Evolutionary conservation across 1,140 invertebrate species (phyloP), one percentile per base, ranked within the genome.

Genomic region (Dinothrombium tinctorium): DNA sequence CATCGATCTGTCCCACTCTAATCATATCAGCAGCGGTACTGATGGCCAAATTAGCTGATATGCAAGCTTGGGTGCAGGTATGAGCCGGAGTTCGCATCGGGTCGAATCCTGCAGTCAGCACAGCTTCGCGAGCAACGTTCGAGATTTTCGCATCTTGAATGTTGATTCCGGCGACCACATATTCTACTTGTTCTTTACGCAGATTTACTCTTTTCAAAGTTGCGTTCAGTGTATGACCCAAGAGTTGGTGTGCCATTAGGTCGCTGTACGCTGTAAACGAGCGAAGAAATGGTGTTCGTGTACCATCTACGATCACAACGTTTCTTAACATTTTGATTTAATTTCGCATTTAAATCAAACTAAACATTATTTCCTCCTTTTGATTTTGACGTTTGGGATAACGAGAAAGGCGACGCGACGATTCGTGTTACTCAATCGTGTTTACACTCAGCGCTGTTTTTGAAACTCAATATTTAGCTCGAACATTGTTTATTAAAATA

Each of bases 41-140:
- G 19, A 90, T 73, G 41, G 87, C 86, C 54, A 80, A 76, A 62
- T 95, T 96, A n/a, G 86, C 82, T 22, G 84, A 92, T 43, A 98
- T 95, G 54, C 90, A 98, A 4, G 90, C 90, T 76, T 94, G 86
- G 29, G 92, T 95, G 22, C 98, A 89, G 9, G 92, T 99, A 58
- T 98, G 86, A 0, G 83, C 79, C 8, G 94, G 92, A 28, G 78
- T 95, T 53, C 71, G 72, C 45, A 92, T 70, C 41, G 79, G 86
- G 19, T 33, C 32, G 57, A 87, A 87, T 15, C 92, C 92, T 40
- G 89, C 89, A 35, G 76, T 71, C 17, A 98, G 59, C 2, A 83
- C 74, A 20, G 86, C 86, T 42, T 72, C 71, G 42, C 72, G 54
- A 3, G 74, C 90, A 49, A 98, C 75, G 60, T 98, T 99, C 4